These are phyloP conservation scores for Clarias gariepinus DNA, from an alignment of 2,113 vertebrate genomes.

Conservation along the genomic window DNA sequence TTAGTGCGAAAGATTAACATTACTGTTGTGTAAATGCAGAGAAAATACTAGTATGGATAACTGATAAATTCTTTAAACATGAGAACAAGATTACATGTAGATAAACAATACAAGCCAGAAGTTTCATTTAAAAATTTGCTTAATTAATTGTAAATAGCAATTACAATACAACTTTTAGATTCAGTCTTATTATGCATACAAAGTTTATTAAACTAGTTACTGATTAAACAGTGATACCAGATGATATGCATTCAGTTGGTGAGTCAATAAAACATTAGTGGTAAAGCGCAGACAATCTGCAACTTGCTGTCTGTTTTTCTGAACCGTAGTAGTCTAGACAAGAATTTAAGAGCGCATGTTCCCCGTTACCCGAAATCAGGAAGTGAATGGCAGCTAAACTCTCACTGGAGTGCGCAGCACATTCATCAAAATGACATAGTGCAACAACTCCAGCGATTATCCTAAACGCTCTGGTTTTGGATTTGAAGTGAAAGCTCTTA, in stretches of 20 bases:
- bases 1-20: not conserved
- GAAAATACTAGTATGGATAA: not conserved
- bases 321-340: not conserved
- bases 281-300: not conserved
- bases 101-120: not conserved
- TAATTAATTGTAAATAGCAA: not conserved
- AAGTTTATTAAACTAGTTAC: not conserved
- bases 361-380: conserved; percentile 1
- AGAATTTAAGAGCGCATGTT: not conserved
- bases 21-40: not conserved
- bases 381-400: conserved; percentile 11
- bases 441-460: conserved; percentile 10
- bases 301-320: not conserved
- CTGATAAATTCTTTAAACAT: not conserved
- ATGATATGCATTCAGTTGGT: not conserved
- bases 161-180: not conserved
- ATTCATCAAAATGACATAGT: conserved; percentile 26
- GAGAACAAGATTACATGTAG: not conserved
- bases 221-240: not conserved
- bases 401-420: not conserved
- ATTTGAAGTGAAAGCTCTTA: conserved; percentile 11
- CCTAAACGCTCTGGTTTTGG: conserved; percentile 19
- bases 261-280: not conserved
- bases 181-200: not conserved
- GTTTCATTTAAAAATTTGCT: not conserved